These are phyloP conservation scores for Mylabris sibirica DNA, from an alignment of 2,888 invertebrate species.

Conservation along the genomic window DNA sequence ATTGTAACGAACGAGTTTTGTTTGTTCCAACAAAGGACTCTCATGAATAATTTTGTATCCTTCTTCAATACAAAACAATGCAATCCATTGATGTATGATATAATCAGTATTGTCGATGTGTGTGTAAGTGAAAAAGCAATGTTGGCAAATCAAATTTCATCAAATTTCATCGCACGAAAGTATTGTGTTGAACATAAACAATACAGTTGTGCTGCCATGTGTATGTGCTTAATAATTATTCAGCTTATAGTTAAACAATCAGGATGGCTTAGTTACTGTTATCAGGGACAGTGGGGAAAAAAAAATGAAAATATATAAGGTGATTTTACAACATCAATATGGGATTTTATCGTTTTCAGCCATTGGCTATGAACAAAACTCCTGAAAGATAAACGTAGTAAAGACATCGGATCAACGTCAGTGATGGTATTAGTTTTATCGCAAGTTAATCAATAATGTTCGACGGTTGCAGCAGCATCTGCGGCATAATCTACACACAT, in stretches of 20 bases:
- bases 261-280: not conserved
- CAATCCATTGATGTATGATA: not conserved
- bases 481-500: slow-evolving; percentile 18
- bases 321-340: not conserved
- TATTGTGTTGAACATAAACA: not conserved
- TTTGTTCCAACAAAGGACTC: not conserved
- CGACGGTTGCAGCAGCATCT: slow-evolving; percentile 31
- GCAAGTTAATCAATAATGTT: slow-evolving; percentile 29
- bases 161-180: not conserved
- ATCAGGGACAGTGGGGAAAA: no score
- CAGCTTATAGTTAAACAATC: not conserved
- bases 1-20: slow-evolving; percentile 2
- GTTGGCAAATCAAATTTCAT: not conserved
- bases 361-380: not conserved
- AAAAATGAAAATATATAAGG: not conserved
- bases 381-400: not conserved
- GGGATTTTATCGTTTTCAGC: not conserved
- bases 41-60: not conserved
- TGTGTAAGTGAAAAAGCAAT: not conserved
- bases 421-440: slow-evolving; percentile 24
- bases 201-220: not conserved
- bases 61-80: not conserved
- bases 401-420: not conserved
- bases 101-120: not conserved
- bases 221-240: not conserved